phyloP scores from a whole-genome alignment of 2,113 vertebrate species.

The Boleophthalmus pectinirostris region DNA sequence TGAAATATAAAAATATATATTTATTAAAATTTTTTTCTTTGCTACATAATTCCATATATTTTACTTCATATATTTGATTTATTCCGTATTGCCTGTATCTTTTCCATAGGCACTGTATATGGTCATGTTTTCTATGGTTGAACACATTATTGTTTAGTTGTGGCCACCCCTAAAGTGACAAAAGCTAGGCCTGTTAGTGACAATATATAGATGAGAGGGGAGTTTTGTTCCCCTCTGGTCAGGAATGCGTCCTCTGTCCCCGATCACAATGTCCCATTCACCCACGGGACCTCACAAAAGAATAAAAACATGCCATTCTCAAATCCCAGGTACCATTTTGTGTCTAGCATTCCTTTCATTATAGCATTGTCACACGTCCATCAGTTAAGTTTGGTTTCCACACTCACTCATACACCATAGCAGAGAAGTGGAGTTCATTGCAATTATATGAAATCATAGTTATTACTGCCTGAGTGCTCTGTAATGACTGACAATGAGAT shows the following conservation, averaged over 20 bases:
- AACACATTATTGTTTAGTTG: constrained; percentile 45
- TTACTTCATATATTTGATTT: too few species aligned
- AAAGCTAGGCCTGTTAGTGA: constrained; percentile 43
- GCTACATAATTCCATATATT: too few species aligned
- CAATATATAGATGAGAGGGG: constrained; percentile 42
- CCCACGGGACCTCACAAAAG: constrained; percentile 13
- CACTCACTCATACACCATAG: constrained; percentile 44
- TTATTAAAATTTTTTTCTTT: too few species aligned
- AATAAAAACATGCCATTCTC: constrained; percentile 48
- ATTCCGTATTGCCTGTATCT: neutral
- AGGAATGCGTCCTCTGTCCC: constrained; percentile 64
- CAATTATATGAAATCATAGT: constrained; percentile 56
- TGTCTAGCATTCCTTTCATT: constrained; percentile 35
- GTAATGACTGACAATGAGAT: constrained; percentile 39
- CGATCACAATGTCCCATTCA: constrained; percentile 60
- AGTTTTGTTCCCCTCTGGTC: constrained; percentile 42
- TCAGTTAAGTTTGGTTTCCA: constrained; percentile 31
- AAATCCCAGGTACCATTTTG: constrained; percentile 64
- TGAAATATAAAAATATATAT: too few species aligned
- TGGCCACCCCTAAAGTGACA: constrained; percentile 47
- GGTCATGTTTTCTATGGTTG: neutral
- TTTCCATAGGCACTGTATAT: neutral
- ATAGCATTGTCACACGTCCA: constrained; percentile 48
- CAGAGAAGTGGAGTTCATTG: constrained; percentile 27
- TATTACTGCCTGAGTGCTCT: constrained; percentile 33